Evolutionary conservation across 1,140 invertebrate genomes (phyloP).

Genomic region (Telenomus remus): DNA sequence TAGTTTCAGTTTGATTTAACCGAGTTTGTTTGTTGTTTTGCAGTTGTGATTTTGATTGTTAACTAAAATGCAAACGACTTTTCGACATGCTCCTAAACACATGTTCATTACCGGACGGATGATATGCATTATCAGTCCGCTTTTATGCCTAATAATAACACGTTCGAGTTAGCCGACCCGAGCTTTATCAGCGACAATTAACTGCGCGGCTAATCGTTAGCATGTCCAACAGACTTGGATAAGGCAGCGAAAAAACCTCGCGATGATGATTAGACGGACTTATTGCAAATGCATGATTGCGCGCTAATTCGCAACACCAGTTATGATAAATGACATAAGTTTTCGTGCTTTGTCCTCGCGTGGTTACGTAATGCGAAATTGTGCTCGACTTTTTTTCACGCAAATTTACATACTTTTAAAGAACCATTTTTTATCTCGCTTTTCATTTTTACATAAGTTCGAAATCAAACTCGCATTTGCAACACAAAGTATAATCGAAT

Average conservation of each 20-base stretch:
- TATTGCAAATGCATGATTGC: constrained; percentile 62
- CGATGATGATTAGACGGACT: constrained; percentile 64
- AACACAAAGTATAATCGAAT: too few relatives aligned
- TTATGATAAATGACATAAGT: constrained; percentile 41
- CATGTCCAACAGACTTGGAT: constrained; percentile 38
- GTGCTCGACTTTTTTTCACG: neutral
- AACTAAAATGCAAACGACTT: neutral
- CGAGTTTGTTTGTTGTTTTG: neutral
- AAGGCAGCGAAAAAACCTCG: constrained; percentile 63
- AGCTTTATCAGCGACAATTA: constrained; percentile 63
- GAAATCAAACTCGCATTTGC: too few relatives aligned
- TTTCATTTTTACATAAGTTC: too few relatives aligned
- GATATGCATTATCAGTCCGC: constrained; percentile 59
- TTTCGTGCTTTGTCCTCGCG: constrained; percentile 21
- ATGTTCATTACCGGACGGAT: constrained; percentile 39
- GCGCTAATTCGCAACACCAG: constrained; percentile 55
- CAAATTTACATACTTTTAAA: too few relatives aligned
- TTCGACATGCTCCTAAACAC: constrained; percentile 7
- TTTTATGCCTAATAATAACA: constrained; percentile 54
- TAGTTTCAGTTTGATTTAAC: too few relatives aligned
- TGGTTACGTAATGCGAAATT: constrained; percentile 4
- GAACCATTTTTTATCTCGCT: neutral
- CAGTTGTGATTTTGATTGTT: neutral
- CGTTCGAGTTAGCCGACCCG: constrained; percentile 38
- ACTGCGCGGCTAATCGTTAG: constrained; percentile 64